Evolutionary conservation across 2,888 invertebrate species (phyloP), one percentile per base, ranked within the genome.

Genomic region (Hymenopus coronatus): DNA sequence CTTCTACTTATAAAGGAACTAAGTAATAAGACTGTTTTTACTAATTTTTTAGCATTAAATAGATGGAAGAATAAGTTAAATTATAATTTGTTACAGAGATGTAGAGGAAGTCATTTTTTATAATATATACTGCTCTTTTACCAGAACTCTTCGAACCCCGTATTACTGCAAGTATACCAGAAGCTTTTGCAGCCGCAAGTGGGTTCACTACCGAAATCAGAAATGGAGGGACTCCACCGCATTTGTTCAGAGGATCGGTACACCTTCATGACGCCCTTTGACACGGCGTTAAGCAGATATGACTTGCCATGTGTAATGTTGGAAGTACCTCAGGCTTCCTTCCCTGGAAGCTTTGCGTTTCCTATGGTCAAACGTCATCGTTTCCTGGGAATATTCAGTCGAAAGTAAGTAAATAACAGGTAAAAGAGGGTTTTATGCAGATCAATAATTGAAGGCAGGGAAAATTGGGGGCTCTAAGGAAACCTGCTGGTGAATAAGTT

Each of bases 191-290:
- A 30, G 20, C 89, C 83, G 1, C n/a, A 46, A 20, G 27, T 46
- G 9, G 15, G 25, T 27, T 30, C n/a, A 9, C 86, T 89, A 25
- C 89, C 89, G 14, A 27, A 0, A 7, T 82, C 28, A 28, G 46
- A 85, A 28, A 46, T 9, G 28, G 89, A 89, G 3, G 83, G 46
- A 20, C 46, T 85, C 1, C 28, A 25, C 28, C 33, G 89, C 9
- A 84, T 89, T 27, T 89, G 89, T 46, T 28, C 27, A n/a, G 85
- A 85, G 46, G 40, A 85, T 3, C 40, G 27, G 2, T 85, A 85
- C n/a, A 20, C 85, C n/a, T 85, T 85, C 85, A 85, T 85, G 46
- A 85, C 85, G 2, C 85, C 85, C 12, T 85, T 85, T n/a, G 46
- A 40, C 12, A 85, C 85, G 6, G 27, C 85, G 2, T n/a, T 40